A percentile compares a stretch with the other conserved stretches of the same genome.
Evolutionary conservation across 64 coral and sea anemone species (phyloP).

Genomic region (Exaiptasia diaphana): DNA sequence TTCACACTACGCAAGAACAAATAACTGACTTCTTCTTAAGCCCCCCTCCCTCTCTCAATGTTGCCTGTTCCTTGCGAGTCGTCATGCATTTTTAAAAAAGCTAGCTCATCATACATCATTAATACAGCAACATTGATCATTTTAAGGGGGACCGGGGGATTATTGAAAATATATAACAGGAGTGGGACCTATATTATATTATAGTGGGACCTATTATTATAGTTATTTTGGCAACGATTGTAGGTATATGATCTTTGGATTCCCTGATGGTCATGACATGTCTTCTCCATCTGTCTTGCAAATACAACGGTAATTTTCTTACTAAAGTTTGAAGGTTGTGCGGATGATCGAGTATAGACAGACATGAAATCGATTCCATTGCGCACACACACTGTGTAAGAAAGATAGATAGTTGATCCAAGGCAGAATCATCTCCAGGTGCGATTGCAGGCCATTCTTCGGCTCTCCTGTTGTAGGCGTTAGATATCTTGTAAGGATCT

Average conservation of each 20-base stretch:
- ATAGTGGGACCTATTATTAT: no score
- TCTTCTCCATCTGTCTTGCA: constrained; percentile 9
- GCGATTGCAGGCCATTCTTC: not conserved
- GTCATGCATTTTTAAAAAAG: no score
- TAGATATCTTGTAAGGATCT: constrained; percentile 58
- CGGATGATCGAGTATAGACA: constrained; percentile 7
- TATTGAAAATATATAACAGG: no score
- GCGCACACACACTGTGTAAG: constrained; percentile 7
- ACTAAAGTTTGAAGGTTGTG: constrained; percentile 15
- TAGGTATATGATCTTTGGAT: not conserved
- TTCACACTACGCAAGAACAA: no score
- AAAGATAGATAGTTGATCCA: constrained; percentile 9
- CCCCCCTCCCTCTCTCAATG: no score
- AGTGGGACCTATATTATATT: no score
- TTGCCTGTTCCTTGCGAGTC: no score
- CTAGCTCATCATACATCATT: no score
- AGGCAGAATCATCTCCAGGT: constrained; percentile 12
- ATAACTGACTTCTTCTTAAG: no score
- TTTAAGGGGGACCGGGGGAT: no score
- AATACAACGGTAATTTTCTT: not conserved
- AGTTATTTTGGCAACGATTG: no score
- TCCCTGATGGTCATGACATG: not conserved
- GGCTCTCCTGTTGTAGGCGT: not conserved
- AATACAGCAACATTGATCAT: no score
- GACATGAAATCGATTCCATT: constrained; percentile 10